These are phyloP conservation scores for Arge pagana DNA, from an alignment of 2,888 invertebrate species.

Conservation along the genomic window DNA sequence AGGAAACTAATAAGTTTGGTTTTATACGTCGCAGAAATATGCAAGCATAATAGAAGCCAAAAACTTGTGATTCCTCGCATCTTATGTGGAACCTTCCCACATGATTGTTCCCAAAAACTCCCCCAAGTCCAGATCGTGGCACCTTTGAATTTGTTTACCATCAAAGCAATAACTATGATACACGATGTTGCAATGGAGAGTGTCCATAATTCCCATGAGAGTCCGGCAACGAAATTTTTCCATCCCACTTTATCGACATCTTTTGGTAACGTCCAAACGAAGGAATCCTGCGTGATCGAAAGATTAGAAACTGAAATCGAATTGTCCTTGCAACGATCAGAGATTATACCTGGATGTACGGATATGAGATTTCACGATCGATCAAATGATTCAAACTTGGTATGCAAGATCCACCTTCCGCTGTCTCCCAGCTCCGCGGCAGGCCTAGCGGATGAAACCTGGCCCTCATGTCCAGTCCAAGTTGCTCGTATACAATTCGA, in stretches of 20 bases:
- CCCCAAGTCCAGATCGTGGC: constrained; percentile 11
- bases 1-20: constrained; percentile 9
- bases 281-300: constrained; percentile 1
- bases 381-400: neutral
- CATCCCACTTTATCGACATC: neutral
- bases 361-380: constrained; percentile 5
- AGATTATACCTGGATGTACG: constrained; percentile 12
- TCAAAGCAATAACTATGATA: neutral
- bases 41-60: constrained; percentile 11
- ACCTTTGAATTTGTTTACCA: neutral
- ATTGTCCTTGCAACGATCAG: neutral
- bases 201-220: constrained; percentile 2
- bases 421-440: neutral
- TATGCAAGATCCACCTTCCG: neutral
- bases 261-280: constrained; percentile 10
- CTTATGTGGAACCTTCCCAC: neutral
- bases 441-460: neutral
- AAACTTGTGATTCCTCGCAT: neutral
- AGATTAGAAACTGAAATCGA: neutral
- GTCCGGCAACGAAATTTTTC: neutral
- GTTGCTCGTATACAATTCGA: constrained; percentile 3
- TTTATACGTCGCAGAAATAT: constrained; percentile 11
- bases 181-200: neutral
- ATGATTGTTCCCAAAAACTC: constrained; percentile 8
- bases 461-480: neutral